Conservation (phyloP, 1,140 invertebrate species). For the Delia radicum region DNA sequence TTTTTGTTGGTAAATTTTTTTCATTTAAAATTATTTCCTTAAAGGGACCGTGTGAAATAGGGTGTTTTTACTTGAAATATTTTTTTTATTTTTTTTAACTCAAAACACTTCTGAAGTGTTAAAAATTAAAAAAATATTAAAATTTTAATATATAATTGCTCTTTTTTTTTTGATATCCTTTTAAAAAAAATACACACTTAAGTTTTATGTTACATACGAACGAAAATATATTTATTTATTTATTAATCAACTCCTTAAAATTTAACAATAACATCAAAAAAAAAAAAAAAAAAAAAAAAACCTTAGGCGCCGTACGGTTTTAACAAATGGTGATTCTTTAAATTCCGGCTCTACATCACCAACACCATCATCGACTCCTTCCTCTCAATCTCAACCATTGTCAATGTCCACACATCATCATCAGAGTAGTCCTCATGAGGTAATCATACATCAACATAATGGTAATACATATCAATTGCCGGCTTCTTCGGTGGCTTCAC, state of each 20-base stretch:
- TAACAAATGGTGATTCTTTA: conserved; percentile 28
- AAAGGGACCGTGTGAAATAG: conserved; percentile 9
- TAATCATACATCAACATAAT: conserved; percentile 31
- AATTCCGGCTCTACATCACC: conserved; percentile 15
- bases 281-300: neutral
- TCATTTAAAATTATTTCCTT: neutral
- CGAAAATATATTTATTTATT: neutral
- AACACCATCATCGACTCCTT: conserved; percentile 16
- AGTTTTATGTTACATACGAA: neutral
- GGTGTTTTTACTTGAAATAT: neutral
- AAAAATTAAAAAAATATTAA: neutral
- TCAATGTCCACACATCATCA: conserved; percentile 15
- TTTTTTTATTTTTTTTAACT: neutral
- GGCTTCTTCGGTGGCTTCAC: conserved; percentile 14
- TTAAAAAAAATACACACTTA: conserved; percentile 10
- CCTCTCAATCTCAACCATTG: conserved; percentile 18
- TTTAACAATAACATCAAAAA: neutral
- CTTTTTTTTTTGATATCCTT: too few species aligned
- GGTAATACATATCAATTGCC: conserved; percentile 27
- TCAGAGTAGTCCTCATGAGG: conserved; percentile 22
- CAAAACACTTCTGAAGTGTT: neutral
- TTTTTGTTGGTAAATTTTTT: neutral
- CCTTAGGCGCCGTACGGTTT: conserved; percentile 28
- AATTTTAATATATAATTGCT: neutral
- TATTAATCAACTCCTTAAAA: neutral